Evolutionary conservation across 2,888 invertebrate genomes (phyloP).

Genomic region (Ecliptopera silaceata): DNA sequence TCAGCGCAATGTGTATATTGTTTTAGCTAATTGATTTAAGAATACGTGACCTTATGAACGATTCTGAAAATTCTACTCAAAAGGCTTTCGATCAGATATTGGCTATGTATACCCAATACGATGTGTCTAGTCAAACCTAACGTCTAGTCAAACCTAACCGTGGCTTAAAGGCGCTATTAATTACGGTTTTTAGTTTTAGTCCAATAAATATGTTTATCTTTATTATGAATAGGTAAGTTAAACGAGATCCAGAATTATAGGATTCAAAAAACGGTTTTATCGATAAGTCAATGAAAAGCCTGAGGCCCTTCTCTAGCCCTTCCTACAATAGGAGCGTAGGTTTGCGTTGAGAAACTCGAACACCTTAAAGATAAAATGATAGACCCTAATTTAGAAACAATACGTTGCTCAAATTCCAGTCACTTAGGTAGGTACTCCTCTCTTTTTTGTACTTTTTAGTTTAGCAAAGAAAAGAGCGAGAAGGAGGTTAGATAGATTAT

Average conservation of each 20-base stretch:
- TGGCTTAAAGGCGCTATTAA: too few species aligned
- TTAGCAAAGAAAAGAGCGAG: slow-evolving; percentile 2
- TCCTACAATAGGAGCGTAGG: slow-evolving; percentile 53
- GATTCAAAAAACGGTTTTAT: slow-evolving; percentile 1
- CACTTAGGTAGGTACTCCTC: slow-evolving; percentile 7
- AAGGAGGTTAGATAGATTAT: slow-evolving; percentile 5
- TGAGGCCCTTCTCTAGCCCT: slow-evolving; percentile 24
- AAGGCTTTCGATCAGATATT: too few species aligned
- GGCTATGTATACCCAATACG: too few species aligned
- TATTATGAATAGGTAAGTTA: too few species aligned
- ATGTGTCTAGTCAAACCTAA: too few species aligned
- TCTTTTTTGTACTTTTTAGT: slow-evolving; percentile 16
- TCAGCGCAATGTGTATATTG: background rate
- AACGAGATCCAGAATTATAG: too few species aligned
- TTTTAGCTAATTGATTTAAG: background rate
- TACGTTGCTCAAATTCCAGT: slow-evolving; percentile 33
- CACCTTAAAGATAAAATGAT: slow-evolving; percentile 46
- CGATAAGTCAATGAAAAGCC: slow-evolving; percentile 2
- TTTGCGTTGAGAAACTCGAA: slow-evolving; percentile 54
- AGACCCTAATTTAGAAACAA: slow-evolving; percentile 50
- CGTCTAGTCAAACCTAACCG: too few species aligned
- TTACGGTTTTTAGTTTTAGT: too few species aligned
- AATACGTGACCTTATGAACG: too few species aligned
- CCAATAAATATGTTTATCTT: too few species aligned
- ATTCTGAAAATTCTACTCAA: too few species aligned